Conservation (phyloP, 1,140 invertebrate genomes). For the Bombus picipes region DNA sequence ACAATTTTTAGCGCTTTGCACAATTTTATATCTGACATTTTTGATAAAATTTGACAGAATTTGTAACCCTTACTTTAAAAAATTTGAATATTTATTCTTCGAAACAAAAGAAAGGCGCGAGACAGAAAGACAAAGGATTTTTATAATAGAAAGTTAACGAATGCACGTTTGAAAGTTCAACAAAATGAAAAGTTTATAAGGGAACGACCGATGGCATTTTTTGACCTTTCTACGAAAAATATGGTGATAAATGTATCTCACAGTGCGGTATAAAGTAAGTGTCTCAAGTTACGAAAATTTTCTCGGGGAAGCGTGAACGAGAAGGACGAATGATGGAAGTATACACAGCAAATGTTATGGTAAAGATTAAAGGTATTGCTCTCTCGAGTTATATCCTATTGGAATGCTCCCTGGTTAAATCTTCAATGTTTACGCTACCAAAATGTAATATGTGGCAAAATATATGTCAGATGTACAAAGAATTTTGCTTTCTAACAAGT, state of each 20-base stretch:
- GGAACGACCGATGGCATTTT: neutral
- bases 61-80: no score
- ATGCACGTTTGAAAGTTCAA: neutral
- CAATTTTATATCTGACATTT: no score
- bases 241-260: neutral
- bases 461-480: neutral
- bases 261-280: neutral
- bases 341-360: neutral
- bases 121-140: neutral
- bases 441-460: neutral
- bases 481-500: neutral
- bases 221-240: neutral
- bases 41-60: no score
- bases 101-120: no score
- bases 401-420: neutral
- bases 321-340: no score
- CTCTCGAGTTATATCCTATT: neutral
- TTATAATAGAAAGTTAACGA: neutral
- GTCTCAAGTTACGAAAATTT: neutral
- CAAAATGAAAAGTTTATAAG: neutral
- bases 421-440: neutral
- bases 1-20: no score
- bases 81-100: no score
- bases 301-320: neutral
- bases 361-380: neutral